These are phyloP conservation scores for Nesidiocoris tenuis DNA, from an alignment of 2,888 invertebrate genomes.

Conservation along the genomic window DNA sequence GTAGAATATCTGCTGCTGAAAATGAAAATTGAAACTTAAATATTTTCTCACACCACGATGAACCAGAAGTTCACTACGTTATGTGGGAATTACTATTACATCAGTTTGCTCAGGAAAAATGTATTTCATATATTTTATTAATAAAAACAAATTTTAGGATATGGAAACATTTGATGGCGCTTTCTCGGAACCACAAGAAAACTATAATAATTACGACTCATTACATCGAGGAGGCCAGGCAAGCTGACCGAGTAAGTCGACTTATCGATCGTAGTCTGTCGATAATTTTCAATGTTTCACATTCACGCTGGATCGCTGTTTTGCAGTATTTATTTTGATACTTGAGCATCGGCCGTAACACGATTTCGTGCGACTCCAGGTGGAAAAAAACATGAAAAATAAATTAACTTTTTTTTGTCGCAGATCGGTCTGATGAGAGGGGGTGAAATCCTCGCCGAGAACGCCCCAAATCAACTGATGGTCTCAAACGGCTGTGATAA, in stretches of 20 bases:
- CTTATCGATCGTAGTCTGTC: background rate
- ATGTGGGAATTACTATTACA: too few species aligned
- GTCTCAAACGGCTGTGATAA: slow-evolving; percentile 67
- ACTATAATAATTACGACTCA: slow-evolving; percentile 92
- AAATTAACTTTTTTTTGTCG: slow-evolving; percentile 47
- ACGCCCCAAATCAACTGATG: slow-evolving; percentile 72
- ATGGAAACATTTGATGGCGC: slow-evolving; percentile 78
- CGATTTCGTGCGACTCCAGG: too few species aligned
- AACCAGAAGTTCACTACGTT: too few species aligned
- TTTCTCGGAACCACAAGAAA: slow-evolving; percentile 67
- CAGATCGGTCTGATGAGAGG: slow-evolving; percentile 88
- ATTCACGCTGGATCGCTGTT: background rate
- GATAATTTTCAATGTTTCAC: background rate
- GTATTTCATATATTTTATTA: too few species aligned
- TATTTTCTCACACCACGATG: too few species aligned
- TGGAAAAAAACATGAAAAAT: too few species aligned
- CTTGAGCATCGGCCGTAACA: too few species aligned
- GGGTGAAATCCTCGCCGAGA: slow-evolving; percentile 82
- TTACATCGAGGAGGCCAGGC: slow-evolving; percentile 88
- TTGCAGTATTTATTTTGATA: too few species aligned
- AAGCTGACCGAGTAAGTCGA: slow-evolving; percentile 69
- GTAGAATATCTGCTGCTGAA: too few species aligned
- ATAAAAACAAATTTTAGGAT: slow-evolving; percentile 70
- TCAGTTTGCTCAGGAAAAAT: too few species aligned
- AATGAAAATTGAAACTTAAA: too few species aligned